Evolutionary conservation across 1,140 invertebrate species (phyloP).

Genomic region (Drosophila malerkotliana): DNA sequence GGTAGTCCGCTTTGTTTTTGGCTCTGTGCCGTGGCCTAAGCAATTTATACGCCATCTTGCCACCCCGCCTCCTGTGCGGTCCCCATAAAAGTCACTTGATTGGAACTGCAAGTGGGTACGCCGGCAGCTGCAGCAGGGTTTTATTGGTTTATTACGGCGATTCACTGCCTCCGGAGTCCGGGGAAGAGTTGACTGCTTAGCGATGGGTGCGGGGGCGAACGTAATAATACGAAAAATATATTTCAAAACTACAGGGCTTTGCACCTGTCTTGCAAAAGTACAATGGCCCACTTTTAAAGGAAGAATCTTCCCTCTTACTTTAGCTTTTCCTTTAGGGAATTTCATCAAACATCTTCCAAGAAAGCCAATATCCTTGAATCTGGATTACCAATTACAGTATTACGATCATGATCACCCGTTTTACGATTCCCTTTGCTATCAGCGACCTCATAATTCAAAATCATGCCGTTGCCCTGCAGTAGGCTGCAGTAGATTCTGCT

Average conservation of each 20-base stretch:
- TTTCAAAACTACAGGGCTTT: constrained; percentile 6
- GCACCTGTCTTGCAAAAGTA: constrained; percentile 33
- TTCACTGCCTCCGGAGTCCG: constrained; percentile 13
- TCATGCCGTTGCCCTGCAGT: constrained; percentile 58
- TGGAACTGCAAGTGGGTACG: constrained; percentile 74
- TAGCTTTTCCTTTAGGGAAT: no score
- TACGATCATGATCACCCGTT: neutral
- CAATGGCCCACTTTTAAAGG: no score
- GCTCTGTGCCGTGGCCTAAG: constrained; percentile 67
- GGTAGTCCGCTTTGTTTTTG: constrained; percentile 71
- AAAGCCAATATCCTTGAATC: no score
- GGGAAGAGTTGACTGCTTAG: no score
- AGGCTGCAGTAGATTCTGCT: constrained; percentile 48
- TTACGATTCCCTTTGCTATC: constrained; percentile 9
- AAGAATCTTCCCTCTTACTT: no score
- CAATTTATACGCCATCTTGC: constrained; percentile 62
- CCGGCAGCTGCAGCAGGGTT: constrained; percentile 31
- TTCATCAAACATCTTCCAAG: no score
- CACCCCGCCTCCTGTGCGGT: constrained; percentile 4
- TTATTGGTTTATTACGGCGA: constrained; percentile 80
- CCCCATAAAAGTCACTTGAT: constrained; percentile 79
- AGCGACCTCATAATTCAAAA: constrained; percentile 69
- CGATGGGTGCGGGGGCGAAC: neutral
- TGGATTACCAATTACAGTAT: no score
- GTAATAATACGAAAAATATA: neutral